phyloP scores from a whole-genome alignment of 2,888 invertebrate species.

The Conus canariensis region DNA sequence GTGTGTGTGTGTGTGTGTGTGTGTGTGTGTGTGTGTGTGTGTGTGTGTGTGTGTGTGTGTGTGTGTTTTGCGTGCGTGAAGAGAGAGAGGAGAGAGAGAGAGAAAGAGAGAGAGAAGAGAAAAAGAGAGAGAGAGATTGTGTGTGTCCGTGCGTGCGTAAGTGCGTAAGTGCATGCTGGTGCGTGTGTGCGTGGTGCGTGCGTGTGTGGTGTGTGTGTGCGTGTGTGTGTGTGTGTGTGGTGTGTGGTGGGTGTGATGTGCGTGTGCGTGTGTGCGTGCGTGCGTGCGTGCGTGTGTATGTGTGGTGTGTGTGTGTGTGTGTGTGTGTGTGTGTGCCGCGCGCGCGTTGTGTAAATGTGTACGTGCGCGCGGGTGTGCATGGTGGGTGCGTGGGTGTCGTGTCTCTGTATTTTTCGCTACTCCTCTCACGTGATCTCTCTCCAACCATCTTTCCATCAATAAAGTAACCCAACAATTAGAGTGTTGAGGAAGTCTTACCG shows the following conservation, averaged over 20 bases:
- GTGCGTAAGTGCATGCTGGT: not conserved
- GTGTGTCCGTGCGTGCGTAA: not conserved
- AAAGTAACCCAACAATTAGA: too few relatives aligned
- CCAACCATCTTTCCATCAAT: too few relatives aligned
- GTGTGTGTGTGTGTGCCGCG: too few relatives aligned
- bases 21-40: slow-evolving; percentile 18
- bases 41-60: slow-evolving; percentile 18
- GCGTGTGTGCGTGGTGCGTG: not conserved
- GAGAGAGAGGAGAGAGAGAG: too few relatives aligned
- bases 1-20: not conserved
- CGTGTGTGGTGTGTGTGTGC: not conserved
- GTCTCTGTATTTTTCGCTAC: too few relatives aligned
- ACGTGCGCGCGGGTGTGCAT: too few relatives aligned
- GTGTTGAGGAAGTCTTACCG: too few relatives aligned
- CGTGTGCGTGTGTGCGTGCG: not conserved
- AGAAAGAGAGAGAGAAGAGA: too few relatives aligned
- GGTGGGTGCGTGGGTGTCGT: too few relatives aligned
- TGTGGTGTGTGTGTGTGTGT: not conserved
- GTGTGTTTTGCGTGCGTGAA: not conserved
- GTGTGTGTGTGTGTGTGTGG: not conserved
- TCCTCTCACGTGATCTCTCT: too few relatives aligned
- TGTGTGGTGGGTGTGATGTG: not conserved
- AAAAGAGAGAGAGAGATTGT: not conserved
- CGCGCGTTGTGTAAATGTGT: too few relatives aligned
- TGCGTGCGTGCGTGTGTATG: not conserved